Conservation (phyloP, 2,888 invertebrate genomes). For the Eupeodes latifasciatus region DNA sequence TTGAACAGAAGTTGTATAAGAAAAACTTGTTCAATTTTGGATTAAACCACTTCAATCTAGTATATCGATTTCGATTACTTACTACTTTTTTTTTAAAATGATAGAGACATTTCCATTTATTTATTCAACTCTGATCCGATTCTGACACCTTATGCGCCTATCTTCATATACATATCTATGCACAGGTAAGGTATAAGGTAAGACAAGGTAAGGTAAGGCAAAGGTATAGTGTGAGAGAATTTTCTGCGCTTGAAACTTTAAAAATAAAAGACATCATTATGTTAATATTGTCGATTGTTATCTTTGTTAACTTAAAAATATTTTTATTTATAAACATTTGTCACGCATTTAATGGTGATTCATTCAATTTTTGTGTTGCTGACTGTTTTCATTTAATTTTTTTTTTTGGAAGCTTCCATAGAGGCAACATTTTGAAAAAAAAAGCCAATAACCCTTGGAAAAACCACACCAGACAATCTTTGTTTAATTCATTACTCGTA, state of each 20-base stretch:
- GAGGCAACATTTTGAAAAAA: too few species aligned
- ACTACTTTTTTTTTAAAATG: constrained; percentile 7
- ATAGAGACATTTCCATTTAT: constrained; percentile 32
- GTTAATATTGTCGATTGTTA: constrained; percentile 46
- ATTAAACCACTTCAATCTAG: constrained; percentile 14
- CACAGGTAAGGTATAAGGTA: too few species aligned
- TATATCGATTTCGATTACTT: constrained; percentile 24
- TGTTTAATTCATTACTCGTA: neutral
- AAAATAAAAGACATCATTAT: constrained; percentile 35
- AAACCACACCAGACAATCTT: neutral
- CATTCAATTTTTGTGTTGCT: neutral
- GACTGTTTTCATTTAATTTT: neutral
- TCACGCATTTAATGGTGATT: constrained; percentile 27
- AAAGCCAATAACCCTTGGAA: neutral
- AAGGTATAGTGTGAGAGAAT: constrained; percentile 1
- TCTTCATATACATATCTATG: too few species aligned
- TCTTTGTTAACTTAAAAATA: constrained; percentile 23
- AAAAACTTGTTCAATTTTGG: constrained; percentile 22
- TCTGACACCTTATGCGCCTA: constrained; percentile 25
- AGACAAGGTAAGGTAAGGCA: too few species aligned
- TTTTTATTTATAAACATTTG: constrained; percentile 29
- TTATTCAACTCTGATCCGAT: constrained; percentile 30
- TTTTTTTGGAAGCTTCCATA: neutral
- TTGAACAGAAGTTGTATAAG: constrained; percentile 30
- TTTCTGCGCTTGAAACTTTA: neutral